phyloP scores from a whole-genome alignment of 2,797 vertebrate genomes.

The Oceanodroma leucorhoa region DNA sequence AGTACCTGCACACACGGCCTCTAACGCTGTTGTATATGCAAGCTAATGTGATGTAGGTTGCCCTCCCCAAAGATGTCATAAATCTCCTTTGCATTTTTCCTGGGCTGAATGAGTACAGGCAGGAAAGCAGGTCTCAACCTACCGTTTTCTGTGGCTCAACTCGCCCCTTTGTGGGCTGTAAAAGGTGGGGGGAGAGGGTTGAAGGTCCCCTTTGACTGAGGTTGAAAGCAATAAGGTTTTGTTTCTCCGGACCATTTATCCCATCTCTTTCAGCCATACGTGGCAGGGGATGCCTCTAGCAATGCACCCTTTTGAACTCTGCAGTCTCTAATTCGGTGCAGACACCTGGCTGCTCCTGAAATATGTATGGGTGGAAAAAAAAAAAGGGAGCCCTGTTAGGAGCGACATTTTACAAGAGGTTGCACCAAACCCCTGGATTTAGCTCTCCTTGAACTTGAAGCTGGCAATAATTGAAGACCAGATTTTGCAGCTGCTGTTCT shows the following conservation, averaged over 20 bases:
- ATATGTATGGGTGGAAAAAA: not conserved
- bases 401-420: not conserved
- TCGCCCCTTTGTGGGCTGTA: not conserved
- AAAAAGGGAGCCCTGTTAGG: not conserved
- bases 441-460: conserved; percentile 35
- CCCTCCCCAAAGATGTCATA: not conserved
- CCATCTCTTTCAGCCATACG: rapidly evolving
- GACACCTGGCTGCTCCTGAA: not conserved
- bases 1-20: rapidly evolving
- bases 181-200: not conserved
- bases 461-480: conserved; percentile 50
- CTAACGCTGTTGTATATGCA: rapidly evolving
- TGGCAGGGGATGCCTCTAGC: not conserved
- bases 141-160: not conserved
- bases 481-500: conserved; percentile 59
- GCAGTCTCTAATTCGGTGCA: not conserved
- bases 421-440: conserved; percentile 28
- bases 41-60: not conserved
- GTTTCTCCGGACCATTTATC: not conserved
- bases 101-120: not conserved
- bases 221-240: not conserved
- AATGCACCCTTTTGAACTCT: not conserved
- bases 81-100: not conserved
- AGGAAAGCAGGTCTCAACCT: not conserved
- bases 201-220: not conserved